Evolutionary conservation across 2,113 vertebrate genomes (phyloP).

Genomic region (Pantherophis guttatus): DNA sequence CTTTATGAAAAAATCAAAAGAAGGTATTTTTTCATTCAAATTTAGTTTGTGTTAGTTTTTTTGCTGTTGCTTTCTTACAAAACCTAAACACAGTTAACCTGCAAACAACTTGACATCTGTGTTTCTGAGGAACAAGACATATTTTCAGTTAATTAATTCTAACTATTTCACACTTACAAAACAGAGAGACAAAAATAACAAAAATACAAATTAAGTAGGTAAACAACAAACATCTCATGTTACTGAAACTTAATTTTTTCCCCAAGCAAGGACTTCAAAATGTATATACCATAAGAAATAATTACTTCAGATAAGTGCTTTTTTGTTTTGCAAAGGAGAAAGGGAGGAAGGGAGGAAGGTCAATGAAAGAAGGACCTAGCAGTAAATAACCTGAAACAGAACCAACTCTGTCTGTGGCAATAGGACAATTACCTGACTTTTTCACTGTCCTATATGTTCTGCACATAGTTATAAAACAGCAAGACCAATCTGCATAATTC

Average conservation of each 20-base stretch:
- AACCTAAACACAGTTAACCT: conserved; percentile 57
- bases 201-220: conserved; percentile 63
- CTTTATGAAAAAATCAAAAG: not conserved
- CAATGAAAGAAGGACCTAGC: not conserved
- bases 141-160: conserved; percentile 65
- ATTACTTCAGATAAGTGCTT: not conserved
- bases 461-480: not conserved
- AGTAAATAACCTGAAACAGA: not conserved
- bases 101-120: conserved; percentile 47
- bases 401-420: not conserved
- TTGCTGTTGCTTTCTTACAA: conserved; percentile 12
- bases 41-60: conserved; percentile 40
- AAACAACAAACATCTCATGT: conserved; percentile 68
- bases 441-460: not conserved
- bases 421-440: not conserved
- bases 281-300: not conserved
- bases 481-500: not conserved
- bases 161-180: conserved; percentile 59
- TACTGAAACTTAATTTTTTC: conserved; percentile 60
- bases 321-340: not conserved
- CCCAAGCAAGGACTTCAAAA: not conserved
- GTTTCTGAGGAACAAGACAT: conserved; percentile 56
- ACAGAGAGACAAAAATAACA: conserved; percentile 55
- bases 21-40: conserved; percentile 14
- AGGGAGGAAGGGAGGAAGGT: not conserved